phyloP scores from a whole-genome alignment of 2,797 vertebrate genomes.

The Chelidonichthys spinosus region DNA sequence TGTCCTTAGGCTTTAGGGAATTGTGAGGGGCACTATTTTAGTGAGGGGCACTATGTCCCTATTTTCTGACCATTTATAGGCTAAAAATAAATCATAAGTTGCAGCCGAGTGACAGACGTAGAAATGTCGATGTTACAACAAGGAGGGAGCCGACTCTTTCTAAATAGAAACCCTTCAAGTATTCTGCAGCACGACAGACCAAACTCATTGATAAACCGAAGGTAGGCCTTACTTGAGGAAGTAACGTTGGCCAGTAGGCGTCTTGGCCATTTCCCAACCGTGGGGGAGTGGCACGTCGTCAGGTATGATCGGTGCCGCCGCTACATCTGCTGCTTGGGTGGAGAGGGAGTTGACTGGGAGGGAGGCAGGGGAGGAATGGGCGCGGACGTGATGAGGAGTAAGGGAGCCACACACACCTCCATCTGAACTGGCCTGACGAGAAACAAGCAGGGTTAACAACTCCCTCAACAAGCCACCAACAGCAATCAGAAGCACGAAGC shows the following conservation, averaged over 20 bases:
- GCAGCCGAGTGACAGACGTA: not conserved
- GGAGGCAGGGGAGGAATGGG: slow-evolving; percentile 95
- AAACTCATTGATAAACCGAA: slow-evolving; percentile 14
- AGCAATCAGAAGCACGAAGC: slow-evolving; percentile 35
- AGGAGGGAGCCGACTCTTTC: not conserved
- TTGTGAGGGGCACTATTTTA: not conserved
- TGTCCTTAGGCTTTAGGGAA: not conserved
- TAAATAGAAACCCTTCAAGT: slow-evolving; percentile 19
- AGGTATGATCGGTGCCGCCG: slow-evolving; percentile 86
- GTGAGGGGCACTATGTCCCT: not conserved
- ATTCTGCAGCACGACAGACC: slow-evolving; percentile 36
- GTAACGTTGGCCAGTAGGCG: slow-evolving; percentile 93
- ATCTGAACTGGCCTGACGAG: slow-evolving; percentile 92
- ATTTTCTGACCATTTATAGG: not conserved
- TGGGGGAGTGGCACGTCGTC: slow-evolving; percentile 93
- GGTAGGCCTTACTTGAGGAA: slow-evolving; percentile 91
- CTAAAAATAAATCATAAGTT: not conserved
- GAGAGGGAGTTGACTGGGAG: slow-evolving; percentile 91
- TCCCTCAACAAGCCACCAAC: slow-evolving; percentile 16
- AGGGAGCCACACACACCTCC: slow-evolving; percentile 90
- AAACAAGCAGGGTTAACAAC: slow-evolving; percentile 66
- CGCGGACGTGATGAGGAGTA: slow-evolving; percentile 92
- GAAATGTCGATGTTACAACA: not conserved
- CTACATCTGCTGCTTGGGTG: slow-evolving; percentile 86
- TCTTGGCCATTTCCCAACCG: slow-evolving; percentile 98